Percentiles rank a stretch among this genome's conserved stretches.
These are phyloP conservation scores for Rhinella marina DNA, from an alignment of 2,797 vertebrate genomes.

Conservation along the genomic window DNA sequence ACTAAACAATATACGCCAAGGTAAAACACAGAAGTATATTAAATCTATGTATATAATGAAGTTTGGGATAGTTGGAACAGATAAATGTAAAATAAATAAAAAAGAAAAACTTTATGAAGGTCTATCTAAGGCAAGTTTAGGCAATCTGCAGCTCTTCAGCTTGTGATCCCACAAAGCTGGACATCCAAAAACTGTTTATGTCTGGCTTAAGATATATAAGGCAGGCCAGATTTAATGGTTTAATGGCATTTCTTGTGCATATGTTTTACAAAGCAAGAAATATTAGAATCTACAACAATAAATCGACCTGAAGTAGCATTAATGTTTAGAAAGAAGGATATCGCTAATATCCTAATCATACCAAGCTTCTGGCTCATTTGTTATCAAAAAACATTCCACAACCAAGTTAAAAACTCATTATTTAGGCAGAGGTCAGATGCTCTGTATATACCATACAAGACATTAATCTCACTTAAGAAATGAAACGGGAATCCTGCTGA, in stretches of 20 bases:
- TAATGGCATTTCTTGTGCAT: background rate
- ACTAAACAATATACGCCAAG: slow-evolving; percentile 26
- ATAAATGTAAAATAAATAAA: background rate
- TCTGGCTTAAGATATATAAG: slow-evolving; percentile 10
- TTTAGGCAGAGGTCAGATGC: slow-evolving; percentile 58
- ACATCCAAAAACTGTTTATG: background rate
- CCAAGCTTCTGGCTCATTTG: slow-evolving; percentile 33
- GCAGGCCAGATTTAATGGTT: background rate
- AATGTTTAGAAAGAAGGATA: background rate
- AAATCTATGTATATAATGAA: slow-evolving; percentile 12
- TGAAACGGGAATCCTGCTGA: slow-evolving; percentile 75
- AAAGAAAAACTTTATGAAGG: background rate
- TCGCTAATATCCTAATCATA: background rate
- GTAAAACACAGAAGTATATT: slow-evolving; percentile 18
- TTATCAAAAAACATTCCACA: slow-evolving; percentile 34
- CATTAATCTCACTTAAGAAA: slow-evolving; percentile 73
- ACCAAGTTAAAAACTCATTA: slow-evolving; percentile 41
- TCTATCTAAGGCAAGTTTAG: background rate
- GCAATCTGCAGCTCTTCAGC: background rate
- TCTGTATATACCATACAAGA: slow-evolving; percentile 65
- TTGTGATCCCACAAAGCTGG: background rate
- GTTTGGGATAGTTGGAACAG: background rate
- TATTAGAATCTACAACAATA: slow-evolving; percentile 3
- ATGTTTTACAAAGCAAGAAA: background rate
- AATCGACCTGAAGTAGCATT: slow-evolving; percentile 12